Evolutionary conservation across 1,140 invertebrate species (phyloP), one percentile per base, ranked within the genome.

Genomic region (Ips typographus): DNA sequence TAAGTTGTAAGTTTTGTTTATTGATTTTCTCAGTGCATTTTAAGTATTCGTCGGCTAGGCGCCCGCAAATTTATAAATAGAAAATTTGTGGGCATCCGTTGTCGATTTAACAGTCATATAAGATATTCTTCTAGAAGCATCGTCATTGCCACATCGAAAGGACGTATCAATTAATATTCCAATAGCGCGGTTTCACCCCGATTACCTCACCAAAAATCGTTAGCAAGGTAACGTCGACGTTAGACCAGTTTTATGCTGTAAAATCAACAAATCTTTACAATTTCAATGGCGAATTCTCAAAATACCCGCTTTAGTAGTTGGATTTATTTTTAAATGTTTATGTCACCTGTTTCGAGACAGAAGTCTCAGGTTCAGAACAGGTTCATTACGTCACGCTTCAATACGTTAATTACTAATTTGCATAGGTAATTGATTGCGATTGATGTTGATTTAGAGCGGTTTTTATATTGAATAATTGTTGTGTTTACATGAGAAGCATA

Each of bases 251-350:
- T 0, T 22, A 22, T 22, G 22, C 22, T 22, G 49, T 5, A 56
- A 65, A 65, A 60, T 52, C 40, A 59, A 68, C 58, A 68, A 67
- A 67, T 59, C 41, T 61, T 68, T 68, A 47, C 53, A 61, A 44
- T 62, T 68, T 68, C 59, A 62, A 68, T 62, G 60, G 47, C 51
- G 22, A 57, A 55, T 61, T 56, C 59, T 55, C 41, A 44, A 62
- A 62, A 68, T 61, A 44, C 44, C 36, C 36, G 7, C 64, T 55
- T 39, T 55, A 55, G 53, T 59, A 43, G 22, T 62, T 6, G 39
- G 6, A 36, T 62, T 56, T 70, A 70, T 70, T 70, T 70, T 64
- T 70, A 70, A 70, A 58, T 57, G 7, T 60, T 70, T 70, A 70
- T 56, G 68, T 70, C 68, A 70, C 61, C 68, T 68, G 65, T 60